These are phyloP conservation scores for Exocentrus adspersus DNA, from an alignment of 2,888 invertebrate species.

Conservation along the genomic window DNA sequence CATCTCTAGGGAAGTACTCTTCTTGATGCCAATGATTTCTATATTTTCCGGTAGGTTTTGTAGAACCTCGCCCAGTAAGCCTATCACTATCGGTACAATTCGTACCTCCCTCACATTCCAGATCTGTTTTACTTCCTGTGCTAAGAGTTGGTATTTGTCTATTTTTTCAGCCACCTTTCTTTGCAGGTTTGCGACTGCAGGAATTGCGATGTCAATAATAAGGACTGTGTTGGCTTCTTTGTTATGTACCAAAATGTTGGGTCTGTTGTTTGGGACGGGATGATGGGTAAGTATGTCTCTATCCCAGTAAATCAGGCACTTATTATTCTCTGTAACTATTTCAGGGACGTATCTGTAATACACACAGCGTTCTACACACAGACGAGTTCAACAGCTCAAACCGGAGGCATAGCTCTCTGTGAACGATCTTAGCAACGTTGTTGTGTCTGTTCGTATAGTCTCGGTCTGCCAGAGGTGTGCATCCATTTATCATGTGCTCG, in stretches of 20 bases:
- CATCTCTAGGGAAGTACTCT: not conserved
- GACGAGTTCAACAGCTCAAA: not conserved
- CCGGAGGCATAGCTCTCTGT: not conserved
- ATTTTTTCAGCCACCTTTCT: not conserved
- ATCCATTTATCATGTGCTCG: not conserved
- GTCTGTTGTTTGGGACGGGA: not conserved
- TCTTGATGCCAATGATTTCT: not conserved
- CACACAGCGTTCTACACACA: no score
- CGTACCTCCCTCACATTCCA: not conserved
- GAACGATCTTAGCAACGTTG: not conserved
- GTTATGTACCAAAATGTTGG: not conserved
- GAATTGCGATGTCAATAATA: not conserved
- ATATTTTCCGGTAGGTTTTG: not conserved
- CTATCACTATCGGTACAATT: not conserved
- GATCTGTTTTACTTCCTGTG: no score
- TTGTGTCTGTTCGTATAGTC: not conserved
- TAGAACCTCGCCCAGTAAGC: not conserved
- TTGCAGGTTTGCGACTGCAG: not conserved
- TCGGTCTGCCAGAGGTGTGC: not conserved
- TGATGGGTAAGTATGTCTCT: not conserved
- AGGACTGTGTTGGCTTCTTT: not conserved
- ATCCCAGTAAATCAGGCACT: not conserved
- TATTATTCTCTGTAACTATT: not conserved
- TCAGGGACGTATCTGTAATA: not conserved
- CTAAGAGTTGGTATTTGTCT: not conserved